These are phyloP conservation scores for Junonia oenone DNA, from an alignment of 2,888 invertebrate species.

Conservation along the genomic window DNA sequence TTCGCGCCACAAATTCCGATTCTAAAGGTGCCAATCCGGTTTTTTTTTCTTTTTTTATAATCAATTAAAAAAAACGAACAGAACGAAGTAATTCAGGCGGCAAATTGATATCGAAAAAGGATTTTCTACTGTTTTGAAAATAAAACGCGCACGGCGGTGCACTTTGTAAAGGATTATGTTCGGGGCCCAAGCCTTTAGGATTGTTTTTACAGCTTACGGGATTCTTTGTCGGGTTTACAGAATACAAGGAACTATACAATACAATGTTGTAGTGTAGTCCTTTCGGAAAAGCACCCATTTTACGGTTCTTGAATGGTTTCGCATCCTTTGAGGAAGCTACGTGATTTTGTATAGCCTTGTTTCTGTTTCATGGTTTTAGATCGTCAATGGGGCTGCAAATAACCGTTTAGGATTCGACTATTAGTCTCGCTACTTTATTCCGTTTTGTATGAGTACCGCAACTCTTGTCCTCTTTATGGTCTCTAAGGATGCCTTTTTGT, in stretches of 20 bases:
- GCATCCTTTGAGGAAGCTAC: conserved; percentile 57
- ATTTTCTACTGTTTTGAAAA: conserved; percentile 77
- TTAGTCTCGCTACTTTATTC: conserved; percentile 37
- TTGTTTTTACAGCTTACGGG: conserved; percentile 75
- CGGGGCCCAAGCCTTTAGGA: conserved; percentile 51
- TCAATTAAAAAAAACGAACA: conserved; percentile 46
- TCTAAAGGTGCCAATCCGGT: conserved; percentile 27
- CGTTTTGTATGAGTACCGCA: conserved; percentile 26
- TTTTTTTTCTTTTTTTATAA: conserved; percentile 57
- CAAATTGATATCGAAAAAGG: conserved; percentile 74
- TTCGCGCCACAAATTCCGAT: conserved; percentile 6
- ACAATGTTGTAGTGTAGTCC: conserved; percentile 41
- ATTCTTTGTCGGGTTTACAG: conserved; percentile 72
- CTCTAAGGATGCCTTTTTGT: conserved; percentile 6
- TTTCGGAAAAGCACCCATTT: conserved; percentile 50
- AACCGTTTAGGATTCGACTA: conserved; percentile 34
- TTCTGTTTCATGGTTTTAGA: conserved; percentile 64
- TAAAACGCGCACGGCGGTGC: conserved; percentile 55
- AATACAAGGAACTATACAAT: conserved; percentile 44
- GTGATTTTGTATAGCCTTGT: conserved; percentile 63
- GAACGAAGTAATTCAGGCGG: conserved; percentile 65
- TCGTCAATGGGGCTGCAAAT: conserved; percentile 51
- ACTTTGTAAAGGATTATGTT: conserved; percentile 70
- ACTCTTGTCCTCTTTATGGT: conserved; percentile 18
- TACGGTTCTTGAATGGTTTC: conserved; percentile 54